A percentile compares a stretch with the other conserved stretches of the same genome.
These are phyloP conservation scores for Notarius quadriscutis DNA, from an alignment of 2,113 vertebrate genomes.

Conservation along the genomic window DNA sequence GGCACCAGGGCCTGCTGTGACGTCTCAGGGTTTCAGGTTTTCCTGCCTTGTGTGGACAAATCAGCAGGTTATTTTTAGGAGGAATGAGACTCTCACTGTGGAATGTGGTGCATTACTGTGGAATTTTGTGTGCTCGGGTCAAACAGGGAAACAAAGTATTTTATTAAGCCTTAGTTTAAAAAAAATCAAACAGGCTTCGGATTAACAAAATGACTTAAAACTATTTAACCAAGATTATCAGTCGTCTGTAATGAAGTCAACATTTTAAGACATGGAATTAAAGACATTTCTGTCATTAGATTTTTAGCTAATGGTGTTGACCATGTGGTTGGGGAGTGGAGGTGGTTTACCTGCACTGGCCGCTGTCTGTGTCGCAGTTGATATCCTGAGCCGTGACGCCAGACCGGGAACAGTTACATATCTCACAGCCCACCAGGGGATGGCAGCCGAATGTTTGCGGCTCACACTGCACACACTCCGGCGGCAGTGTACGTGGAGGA, in stretches of 20 bases:
- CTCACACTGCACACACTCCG: conserved; percentile 85
- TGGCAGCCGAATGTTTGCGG: conserved; percentile 93
- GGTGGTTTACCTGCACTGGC: conserved; percentile 87
- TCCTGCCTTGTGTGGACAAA: conserved; percentile 52
- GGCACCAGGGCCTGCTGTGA: not conserved
- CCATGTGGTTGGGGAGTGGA: not conserved
- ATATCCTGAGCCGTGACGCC: conserved; percentile 76
- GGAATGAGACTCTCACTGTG: conserved; percentile 35
- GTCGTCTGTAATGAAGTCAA: not conserved
- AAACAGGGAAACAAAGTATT: conserved; percentile 10
- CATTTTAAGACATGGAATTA: not conserved
- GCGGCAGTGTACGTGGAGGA: conserved; percentile 84
- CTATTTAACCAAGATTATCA: not conserved
- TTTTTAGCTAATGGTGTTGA: not conserved
- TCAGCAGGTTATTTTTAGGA: conserved; percentile 38
- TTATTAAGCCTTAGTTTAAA: too few relatives aligned
- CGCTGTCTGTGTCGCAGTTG: conserved; percentile 81
- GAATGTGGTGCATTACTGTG: conserved; percentile 48
- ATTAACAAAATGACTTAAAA: not conserved
- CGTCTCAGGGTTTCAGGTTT: conserved; percentile 37
- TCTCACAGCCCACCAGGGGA: conserved; percentile 89
- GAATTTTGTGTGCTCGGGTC: conserved; percentile 28
- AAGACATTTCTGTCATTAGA: not conserved
- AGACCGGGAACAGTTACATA: conserved; percentile 87
- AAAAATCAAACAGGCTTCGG: not conserved